phyloP scores from a whole-genome alignment of 2,113 vertebrate genomes.

The Gnathonemus longibarbis region DNA sequence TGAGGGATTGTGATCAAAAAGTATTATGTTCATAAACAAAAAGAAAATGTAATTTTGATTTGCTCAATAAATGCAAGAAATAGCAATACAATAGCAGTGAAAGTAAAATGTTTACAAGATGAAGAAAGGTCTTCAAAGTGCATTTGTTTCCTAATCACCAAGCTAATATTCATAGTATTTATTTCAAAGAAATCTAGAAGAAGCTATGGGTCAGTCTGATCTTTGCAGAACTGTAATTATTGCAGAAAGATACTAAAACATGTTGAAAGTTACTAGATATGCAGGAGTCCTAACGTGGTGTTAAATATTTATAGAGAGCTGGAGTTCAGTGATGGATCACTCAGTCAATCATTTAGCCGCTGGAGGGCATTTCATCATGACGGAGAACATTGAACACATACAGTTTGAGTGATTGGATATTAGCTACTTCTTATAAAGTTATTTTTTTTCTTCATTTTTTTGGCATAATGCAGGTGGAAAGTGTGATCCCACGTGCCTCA shows the following conservation, averaged over 20 bases:
- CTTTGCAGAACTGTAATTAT: neutral
- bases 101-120: neutral
- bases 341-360: neutral
- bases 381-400: neutral
- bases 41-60: neutral
- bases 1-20: neutral
- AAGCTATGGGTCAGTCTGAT: neutral
- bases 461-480: constrained; percentile 62
- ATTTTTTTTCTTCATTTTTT: neutral
- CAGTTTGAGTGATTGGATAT: neutral
- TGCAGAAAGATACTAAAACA: neutral
- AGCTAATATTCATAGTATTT: neutral
- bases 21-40: neutral
- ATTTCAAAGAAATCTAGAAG: neutral
- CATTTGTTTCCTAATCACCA: neutral
- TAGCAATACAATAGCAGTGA: neutral
- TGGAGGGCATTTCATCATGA: neutral
- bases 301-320: neutral
- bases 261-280: neutral
- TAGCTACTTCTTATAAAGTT: too few species aligned
- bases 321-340: neutral
- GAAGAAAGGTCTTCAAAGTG: neutral
- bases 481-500: constrained; percentile 72
- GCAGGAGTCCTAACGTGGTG: neutral
- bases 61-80: neutral